These are phyloP conservation scores for Andrena bucephala DNA, from an alignment of 2,888 invertebrate species.

Conservation along the genomic window DNA sequence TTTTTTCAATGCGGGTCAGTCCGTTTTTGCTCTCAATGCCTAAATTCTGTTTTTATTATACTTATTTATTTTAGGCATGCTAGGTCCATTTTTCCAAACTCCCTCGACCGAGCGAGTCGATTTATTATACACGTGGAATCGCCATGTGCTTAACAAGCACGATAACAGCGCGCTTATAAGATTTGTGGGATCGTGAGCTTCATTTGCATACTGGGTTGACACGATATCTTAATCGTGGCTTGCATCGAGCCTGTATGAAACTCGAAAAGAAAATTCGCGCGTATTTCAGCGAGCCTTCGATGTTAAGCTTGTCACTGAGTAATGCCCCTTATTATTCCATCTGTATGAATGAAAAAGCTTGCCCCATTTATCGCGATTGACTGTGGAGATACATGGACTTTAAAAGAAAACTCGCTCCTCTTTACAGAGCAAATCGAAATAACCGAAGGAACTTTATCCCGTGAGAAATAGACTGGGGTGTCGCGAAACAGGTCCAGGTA, in stretches of 20 bases:
- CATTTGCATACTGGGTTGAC: slow-evolving; percentile 50
- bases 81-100: neutral
- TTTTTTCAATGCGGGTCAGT: no score
- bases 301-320: neutral
- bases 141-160: slow-evolving; percentile 53
- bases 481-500: no score
- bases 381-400: neutral
- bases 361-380: neutral
- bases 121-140: slow-evolving; percentile 46
- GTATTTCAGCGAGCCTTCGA: neutral
- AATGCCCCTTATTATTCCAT: neutral
- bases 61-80: no score
- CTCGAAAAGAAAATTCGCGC: neutral
- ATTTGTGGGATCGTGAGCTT: slow-evolving; percentile 37
- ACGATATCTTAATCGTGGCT: slow-evolving; percentile 51
- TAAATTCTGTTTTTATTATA: neutral
- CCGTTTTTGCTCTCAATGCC: neutral
- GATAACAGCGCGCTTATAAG: slow-evolving; percentile 52
- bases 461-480: neutral
- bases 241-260: slow-evolving; percentile 11
- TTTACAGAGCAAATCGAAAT: neutral
- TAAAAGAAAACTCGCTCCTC: neutral
- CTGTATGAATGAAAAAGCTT: neutral
- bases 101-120: slow-evolving; percentile 4
- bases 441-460: neutral